Base-by-base conservation (phyloP, 2,113 vertebrate genomes). In the Amblyopsis rosae region DNA sequence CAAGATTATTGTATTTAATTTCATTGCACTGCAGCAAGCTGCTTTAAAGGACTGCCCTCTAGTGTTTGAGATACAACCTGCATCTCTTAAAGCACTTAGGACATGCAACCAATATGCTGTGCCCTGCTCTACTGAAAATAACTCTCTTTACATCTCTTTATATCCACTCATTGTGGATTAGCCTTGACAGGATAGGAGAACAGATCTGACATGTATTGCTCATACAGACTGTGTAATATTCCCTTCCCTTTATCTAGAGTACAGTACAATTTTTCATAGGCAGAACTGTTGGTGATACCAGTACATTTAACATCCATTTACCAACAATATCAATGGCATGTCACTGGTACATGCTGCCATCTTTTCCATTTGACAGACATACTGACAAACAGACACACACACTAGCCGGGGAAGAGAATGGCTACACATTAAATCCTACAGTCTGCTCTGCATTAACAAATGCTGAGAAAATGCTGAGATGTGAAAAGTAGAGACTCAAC, bases 311-410 rank as follows among this genome's bases (percentile, higher is more conserved):
- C 82, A 87, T 90, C 86, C 75, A 83, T 90, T 88, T 90, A 85
- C 83, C 83, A 87, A 88, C 82, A 87, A 90, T 89, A 89, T 87
- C 83, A 88, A 77, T 85, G 73, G 59, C 87, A 86, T 89, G 87
- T 90, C 90, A 90, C 85, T 90, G 89, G 87, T 90, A 89, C 88
- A 86, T 91, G 89, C 88, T 89, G 88, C 89, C 82, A 82, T 90
- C 83, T 91, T 84, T 82, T 82, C 71, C 75, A 79, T 82, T 85
- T 89, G 90, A 91, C 87, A 87, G 80, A 71, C 79, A 83, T 85
- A 15, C 48, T 49, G 46, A 49, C 47, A 62, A 5, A 8, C 61
- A 50, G 47, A 13, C 47, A 63, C 48, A 75, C 61, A 50, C 12
- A 26, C 46, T 81, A 86, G 84, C 74, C 15, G 6, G 59, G 65